Percentiles rank a stretch among this genome's conserved stretches.
Evolutionary conservation across 2,797 vertebrate species (phyloP).

Genomic region (Danionella dracula): DNA sequence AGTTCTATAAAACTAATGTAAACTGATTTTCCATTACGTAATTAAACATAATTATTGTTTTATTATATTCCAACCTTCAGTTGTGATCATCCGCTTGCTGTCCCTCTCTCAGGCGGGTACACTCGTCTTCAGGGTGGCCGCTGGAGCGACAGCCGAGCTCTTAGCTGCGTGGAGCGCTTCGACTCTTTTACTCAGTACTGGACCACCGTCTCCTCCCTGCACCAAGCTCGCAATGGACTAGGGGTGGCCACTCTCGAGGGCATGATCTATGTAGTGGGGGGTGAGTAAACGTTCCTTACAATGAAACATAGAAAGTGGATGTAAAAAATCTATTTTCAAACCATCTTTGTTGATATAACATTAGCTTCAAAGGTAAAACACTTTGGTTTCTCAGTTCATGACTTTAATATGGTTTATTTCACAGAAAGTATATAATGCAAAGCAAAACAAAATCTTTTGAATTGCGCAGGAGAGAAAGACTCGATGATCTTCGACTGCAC

Average conservation of each 20-base stretch:
- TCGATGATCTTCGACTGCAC: constrained; percentile 98
- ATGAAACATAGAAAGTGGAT: no score
- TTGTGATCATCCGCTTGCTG: no score
- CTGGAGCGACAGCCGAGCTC: constrained; percentile 91
- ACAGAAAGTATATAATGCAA: no score
- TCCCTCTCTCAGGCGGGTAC: constrained; percentile 79
- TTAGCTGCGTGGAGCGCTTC: constrained; percentile 94
- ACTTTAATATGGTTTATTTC: no score
- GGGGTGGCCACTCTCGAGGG: constrained; percentile 89
- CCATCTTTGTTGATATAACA: no score
- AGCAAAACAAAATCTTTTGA: not conserved
- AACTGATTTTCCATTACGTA: no score
- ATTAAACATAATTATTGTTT: no score
- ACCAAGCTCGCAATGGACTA: constrained; percentile 90
- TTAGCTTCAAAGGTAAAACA: no score
- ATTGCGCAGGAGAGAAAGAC: constrained; percentile 83
- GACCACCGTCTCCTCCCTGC: constrained; percentile 94
- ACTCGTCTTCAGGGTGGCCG: constrained; percentile 91
- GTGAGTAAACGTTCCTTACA: constrained; percentile 58
- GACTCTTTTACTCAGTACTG: constrained; percentile 98
- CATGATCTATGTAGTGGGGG: constrained; percentile 96
- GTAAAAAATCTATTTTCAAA: no score
- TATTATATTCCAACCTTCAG: no score
- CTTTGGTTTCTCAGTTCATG: no score
- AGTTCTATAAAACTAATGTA: no score